Percentiles rank a stretch among this genome's conserved stretches.
These are phyloP conservation scores for Cyrtorhinus lividipennis DNA, from an alignment of 1,140 invertebrate species.

Conservation along the genomic window DNA sequence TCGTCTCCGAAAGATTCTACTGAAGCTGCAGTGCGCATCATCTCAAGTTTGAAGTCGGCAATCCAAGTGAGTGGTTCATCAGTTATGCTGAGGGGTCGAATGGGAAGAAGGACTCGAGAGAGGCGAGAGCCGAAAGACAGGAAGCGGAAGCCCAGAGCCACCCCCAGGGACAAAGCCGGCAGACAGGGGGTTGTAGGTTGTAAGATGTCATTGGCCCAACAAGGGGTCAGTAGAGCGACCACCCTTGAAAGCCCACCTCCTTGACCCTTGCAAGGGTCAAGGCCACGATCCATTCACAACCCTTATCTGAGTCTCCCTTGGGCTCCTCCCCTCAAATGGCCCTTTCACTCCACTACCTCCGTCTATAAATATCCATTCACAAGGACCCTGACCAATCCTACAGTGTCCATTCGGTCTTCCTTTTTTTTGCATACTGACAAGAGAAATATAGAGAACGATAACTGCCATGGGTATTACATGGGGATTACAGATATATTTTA, in stretches of 20 bases:
- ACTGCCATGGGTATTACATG: no score
- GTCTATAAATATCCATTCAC: not conserved
- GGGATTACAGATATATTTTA: no score
- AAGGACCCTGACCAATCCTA: not conserved
- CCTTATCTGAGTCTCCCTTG: not conserved
- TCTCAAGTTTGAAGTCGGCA: no score
- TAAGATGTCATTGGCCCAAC: not conserved
- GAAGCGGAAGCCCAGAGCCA: not conserved
- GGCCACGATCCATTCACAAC: not conserved
- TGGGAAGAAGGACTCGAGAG: not conserved
- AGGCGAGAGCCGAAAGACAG: not conserved
- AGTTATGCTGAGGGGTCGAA: no score
- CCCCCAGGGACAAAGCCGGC: not conserved
- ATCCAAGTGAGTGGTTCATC: no score
- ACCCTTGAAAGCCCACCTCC: not conserved
- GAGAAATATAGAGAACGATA: no score
- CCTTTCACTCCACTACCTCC: not conserved
- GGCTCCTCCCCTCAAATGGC: not conserved
- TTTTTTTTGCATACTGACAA: no score
- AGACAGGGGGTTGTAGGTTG: not conserved
- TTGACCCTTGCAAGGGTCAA: not conserved
- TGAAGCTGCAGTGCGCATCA: no score
- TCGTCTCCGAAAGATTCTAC: no score
- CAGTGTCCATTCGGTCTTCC: not conserved
- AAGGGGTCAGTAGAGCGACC: not conserved